These are phyloP conservation scores for Hoplostethus mediterraneus DNA, from an alignment of 2,797 vertebrate genomes.

Conservation along the genomic window DNA sequence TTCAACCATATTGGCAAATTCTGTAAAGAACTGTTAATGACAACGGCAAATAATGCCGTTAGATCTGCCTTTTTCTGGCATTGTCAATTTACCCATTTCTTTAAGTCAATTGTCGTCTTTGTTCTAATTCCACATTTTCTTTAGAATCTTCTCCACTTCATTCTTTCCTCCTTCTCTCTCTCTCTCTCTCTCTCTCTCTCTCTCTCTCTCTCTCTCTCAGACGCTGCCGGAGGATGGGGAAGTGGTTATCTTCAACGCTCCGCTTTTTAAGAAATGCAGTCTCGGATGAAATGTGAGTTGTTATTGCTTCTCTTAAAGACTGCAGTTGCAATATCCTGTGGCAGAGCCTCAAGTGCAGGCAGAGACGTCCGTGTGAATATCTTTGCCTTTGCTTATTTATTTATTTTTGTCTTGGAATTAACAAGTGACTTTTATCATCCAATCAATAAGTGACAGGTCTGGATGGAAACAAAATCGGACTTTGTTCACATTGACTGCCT, in stretches of 20 bases:
- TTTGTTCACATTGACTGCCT: neutral
- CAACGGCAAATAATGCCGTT: conserved; percentile 37
- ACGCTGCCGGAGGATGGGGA: conserved; percentile 18
- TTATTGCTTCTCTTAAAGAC: conserved; percentile 69
- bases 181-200: no score
- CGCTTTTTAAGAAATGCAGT: conserved; percentile 53
- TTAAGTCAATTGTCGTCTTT: conserved; percentile 30
- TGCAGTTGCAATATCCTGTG: conserved; percentile 59
- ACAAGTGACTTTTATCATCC: conserved; percentile 14
- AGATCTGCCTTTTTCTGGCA: conserved; percentile 18
- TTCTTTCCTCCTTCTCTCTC: neutral
- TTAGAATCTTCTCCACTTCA: neutral
- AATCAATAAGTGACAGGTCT: neutral
- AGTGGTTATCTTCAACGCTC: conserved; percentile 36
- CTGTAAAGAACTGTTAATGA: conserved; percentile 46
- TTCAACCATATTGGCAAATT: conserved; percentile 42
- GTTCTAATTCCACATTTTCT: conserved; percentile 29
- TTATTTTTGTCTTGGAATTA: neutral
- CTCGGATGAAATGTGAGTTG: conserved; percentile 64
- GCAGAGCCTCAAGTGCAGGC: conserved; percentile 51
- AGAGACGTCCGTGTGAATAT: conserved; percentile 56
- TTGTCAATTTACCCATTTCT: conserved; percentile 13
- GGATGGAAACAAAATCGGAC: neutral
- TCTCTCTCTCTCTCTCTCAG: neutral
- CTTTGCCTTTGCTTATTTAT: conserved; percentile 38